Conservation (phyloP, 2,113 vertebrate genomes). For the Trichomycterus rosablanca region DNA sequence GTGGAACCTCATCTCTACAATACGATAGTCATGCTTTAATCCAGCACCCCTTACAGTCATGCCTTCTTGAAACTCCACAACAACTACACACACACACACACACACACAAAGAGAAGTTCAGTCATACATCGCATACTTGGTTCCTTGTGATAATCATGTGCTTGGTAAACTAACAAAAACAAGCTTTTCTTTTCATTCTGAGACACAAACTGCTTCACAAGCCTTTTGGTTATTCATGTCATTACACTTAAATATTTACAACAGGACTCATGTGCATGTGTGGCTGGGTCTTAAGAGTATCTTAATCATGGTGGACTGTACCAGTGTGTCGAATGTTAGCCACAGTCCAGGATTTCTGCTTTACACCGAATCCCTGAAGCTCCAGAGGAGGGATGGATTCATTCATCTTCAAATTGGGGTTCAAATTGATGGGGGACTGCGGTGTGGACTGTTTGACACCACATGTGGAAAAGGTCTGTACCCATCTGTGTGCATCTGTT, state of each 20-base stretch:
- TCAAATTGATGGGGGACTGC: neutral
- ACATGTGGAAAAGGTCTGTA: neutral
- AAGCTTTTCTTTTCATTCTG: too few relatives aligned
- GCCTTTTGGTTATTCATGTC: too few relatives aligned
- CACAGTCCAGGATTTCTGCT: constrained; percentile 1
- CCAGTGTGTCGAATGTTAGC: constrained; percentile 18
- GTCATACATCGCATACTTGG: too few relatives aligned
- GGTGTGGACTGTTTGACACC: too few relatives aligned
- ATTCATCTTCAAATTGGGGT: neutral
- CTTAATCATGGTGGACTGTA: neutral
- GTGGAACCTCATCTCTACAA: constrained; percentile 26
- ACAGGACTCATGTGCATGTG: too few relatives aligned
- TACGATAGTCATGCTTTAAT: constrained; percentile 5
- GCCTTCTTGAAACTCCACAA: constrained; percentile 14
- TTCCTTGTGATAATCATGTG: too few relatives aligned
- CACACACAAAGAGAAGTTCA: neutral
- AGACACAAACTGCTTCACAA: too few relatives aligned
- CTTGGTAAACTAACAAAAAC: too few relatives aligned
- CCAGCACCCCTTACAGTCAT: constrained; percentile 12
- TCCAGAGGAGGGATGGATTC: neutral
- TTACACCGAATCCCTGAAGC: neutral
- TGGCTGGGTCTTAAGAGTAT: neutral
- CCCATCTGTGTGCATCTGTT: constrained; percentile 11
- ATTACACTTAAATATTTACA: too few relatives aligned
- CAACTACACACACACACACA: constrained; percentile 19